Base-by-base conservation (phyloP, 2,113 vertebrate genomes). In the Gadus macrocephalus region DNA sequence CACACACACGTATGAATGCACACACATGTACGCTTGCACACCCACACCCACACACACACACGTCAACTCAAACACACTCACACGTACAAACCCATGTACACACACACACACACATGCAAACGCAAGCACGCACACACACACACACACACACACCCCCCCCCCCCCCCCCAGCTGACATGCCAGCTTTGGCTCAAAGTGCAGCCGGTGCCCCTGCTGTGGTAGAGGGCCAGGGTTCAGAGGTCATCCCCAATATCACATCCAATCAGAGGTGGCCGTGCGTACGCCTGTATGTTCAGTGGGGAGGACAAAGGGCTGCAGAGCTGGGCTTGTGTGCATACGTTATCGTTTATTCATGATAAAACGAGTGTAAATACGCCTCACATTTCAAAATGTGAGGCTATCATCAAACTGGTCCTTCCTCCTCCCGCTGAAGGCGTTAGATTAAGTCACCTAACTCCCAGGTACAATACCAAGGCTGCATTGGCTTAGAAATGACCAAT, bases 191-290 rank as follows among this genome's bases (percentile, higher is more conserved):
- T 77, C 69, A 64, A 28, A 69, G 59, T 22, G 5, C 75, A 85
- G 71, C 76, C 75, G 16, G 28, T 0, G 12, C 64, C 66, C 79
- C 66, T 19, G 69, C 69, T 67, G 78, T 0, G 61, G 68, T 72
- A 70, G 73, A 80, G 70, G 72, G 71, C 4, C 0, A 11, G 65
- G 68, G 72, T 16, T 72, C 69, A 83, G 60, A 80, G 78, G 77
- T 79, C 27, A 55, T 19, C 31, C 42, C n/a, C 64, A 14, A 78
- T 62, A 74, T 85, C 76, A 71, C 70, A 62, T 81, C 60, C 61
- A 75, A 74, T 82, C 65, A 53, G 42, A 58, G 31, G 66, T 70
- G 70, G 27, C 73, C 22, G 19, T 17, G 58, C 19, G 65, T n/a
- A 27, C 25, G 25, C 0, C 42, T 2, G 59, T 16, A 3, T 7